Percentiles rank a stretch among this genome's conserved stretches.
Evolutionary conservation across 2,797 vertebrate genomes (phyloP).

Genomic region (Phoxinus dragarum): DNA sequence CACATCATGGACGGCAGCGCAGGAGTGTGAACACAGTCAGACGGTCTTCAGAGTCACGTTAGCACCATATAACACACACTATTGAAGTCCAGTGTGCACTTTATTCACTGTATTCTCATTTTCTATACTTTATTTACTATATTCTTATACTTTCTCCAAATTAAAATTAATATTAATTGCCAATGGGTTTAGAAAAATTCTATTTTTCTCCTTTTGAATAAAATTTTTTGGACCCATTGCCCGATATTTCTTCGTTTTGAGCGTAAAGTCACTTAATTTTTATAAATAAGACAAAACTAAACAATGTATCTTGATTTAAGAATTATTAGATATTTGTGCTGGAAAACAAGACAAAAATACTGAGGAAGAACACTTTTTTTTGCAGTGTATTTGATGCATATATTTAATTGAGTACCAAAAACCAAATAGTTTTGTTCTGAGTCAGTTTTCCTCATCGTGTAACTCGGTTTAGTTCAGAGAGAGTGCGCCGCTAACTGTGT

Average conservation of each 20-base stretch:
- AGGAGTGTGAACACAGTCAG: background rate
- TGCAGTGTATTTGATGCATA: background rate
- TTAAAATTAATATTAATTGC: background rate
- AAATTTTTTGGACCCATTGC: background rate
- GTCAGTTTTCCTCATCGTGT: constrained; percentile 3
- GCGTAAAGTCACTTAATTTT: too few species aligned
- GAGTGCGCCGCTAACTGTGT: constrained; percentile 43
- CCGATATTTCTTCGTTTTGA: too few species aligned
- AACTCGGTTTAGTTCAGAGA: background rate
- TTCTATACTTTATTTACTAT: background rate
- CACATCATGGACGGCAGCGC: background rate
- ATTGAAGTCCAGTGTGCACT: background rate
- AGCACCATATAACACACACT: background rate
- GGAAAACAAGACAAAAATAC: background rate
- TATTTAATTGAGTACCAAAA: background rate
- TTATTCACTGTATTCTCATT: background rate
- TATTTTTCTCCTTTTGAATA: background rate
- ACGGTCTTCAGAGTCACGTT: background rate
- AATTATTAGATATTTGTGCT: background rate
- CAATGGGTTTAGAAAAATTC: background rate
- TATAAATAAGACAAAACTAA: too few species aligned
- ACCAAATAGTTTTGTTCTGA: background rate
- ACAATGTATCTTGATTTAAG: background rate
- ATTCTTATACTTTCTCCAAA: background rate
- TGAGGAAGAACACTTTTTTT: background rate